Percentiles rank a stretch among this genome's conserved stretches.
Conservation (phyloP, 2,113 vertebrate species). For the Lagenorhynchus albirostris region DNA sequence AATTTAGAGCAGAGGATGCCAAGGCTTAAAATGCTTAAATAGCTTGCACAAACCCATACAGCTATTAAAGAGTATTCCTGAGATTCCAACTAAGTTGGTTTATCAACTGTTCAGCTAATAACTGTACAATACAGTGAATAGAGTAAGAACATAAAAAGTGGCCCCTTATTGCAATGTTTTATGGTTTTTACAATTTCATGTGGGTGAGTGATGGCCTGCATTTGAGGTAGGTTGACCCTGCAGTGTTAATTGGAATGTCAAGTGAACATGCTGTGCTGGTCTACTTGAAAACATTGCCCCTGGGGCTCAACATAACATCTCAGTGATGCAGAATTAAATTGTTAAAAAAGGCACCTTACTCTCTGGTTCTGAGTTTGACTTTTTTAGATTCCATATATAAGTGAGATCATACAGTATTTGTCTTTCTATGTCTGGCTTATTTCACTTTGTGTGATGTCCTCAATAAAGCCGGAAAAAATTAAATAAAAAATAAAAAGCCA, state of each 20-base stretch:
- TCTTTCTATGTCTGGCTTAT: neutral
- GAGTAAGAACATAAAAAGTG: neutral
- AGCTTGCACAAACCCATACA: neutral
- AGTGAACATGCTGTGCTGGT: neutral
- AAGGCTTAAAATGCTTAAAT: neutral
- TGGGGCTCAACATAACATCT: neutral
- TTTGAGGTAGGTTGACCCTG: neutral
- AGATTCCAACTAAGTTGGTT: slow-evolving; percentile 1
- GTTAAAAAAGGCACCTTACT: neutral
- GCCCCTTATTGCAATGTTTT: neutral
- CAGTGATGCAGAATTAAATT: neutral
- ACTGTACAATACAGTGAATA: neutral
- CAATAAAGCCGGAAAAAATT: neutral
- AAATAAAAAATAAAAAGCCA: neutral
- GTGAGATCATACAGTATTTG: neutral
- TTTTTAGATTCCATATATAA: neutral
- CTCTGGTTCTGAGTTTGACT: neutral
- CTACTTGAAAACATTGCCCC: neutral
- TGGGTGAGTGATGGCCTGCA: neutral
- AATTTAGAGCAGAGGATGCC: neutral
- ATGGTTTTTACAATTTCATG: neutral
- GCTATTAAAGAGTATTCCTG: neutral
- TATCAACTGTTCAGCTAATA: neutral
- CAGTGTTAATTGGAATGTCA: neutral
- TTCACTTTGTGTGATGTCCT: neutral